phyloP scores from a whole-genome alignment of 2,113 vertebrate species.

The Eira barbara region DNA sequence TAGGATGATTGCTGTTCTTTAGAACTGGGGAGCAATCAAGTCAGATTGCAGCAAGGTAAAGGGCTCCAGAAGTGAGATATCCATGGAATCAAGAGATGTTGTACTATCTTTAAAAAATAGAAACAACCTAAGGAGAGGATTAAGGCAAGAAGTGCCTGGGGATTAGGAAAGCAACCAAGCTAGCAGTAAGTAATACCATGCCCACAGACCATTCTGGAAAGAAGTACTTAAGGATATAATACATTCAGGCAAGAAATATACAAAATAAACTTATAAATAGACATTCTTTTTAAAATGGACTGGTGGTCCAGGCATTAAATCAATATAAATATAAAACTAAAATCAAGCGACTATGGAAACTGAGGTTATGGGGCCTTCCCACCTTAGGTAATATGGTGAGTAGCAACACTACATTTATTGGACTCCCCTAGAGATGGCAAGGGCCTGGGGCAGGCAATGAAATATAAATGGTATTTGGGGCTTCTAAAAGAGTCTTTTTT shows the following conservation, averaged over 20 bases:
- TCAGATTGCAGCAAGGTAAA: neutral
- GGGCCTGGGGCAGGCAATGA: neutral
- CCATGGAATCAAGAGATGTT: neutral
- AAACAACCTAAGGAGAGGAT: neutral
- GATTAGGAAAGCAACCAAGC: neutral
- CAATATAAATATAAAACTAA: conserved; percentile 6
- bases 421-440: neutral
- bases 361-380: neutral
- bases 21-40: neutral
- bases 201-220: neutral
- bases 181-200: neutral
- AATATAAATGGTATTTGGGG: neutral
- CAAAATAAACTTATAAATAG: conserved; percentile 15
- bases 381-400: neutral
- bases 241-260: neutral
- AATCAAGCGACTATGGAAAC: conserved; percentile 20
- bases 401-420: neutral
- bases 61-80: neutral
- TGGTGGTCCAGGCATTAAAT: neutral
- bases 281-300: neutral
- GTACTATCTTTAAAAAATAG: neutral
- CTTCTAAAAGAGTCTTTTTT: neutral
- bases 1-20: neutral
- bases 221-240: conserved; percentile 5
- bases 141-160: neutral